Percentiles rank a stretch among this genome's conserved stretches.
Evolutionary conservation across 2,113 vertebrate species (phyloP).

Genomic region (Sclerurus mexicanus): DNA sequence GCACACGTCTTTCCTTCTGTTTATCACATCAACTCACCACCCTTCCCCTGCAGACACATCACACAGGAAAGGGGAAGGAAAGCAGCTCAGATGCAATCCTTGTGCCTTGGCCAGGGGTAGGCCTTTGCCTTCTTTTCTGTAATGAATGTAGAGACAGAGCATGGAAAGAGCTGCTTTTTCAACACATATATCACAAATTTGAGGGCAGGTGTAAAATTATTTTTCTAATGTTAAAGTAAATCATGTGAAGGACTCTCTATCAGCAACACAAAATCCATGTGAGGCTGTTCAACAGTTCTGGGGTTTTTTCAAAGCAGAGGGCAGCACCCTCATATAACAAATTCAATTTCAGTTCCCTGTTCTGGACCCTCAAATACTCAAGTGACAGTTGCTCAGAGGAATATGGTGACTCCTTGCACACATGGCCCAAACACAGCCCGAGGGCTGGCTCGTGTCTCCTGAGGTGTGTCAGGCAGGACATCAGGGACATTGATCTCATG

Average conservation of each 20-base stretch:
- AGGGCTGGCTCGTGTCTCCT: neutral
- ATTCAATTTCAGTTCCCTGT: neutral
- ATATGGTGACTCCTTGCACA: neutral
- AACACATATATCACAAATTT: neutral
- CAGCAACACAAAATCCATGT: neutral
- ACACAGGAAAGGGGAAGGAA: fast-evolving
- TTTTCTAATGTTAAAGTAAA: neutral
- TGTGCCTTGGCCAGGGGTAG: neutral
- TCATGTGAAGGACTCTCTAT: neutral
- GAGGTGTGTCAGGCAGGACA: neutral
- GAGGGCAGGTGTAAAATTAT: neutral
- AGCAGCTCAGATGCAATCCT: neutral
- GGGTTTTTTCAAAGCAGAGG: neutral
- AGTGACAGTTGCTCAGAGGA: neutral
- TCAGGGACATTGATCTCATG: neutral
- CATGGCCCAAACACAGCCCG: neutral
- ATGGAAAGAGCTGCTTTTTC: neutral
- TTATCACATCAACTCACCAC: neutral
- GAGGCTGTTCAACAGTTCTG: neutral
- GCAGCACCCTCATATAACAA: neutral
- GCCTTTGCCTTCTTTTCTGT: neutral
- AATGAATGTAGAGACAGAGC: neutral
- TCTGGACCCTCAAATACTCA: neutral
- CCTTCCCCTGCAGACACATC: neutral
- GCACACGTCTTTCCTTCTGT: neutral